phyloP scores from a whole-genome alignment of 2,888 invertebrate species.

The Dioctria rufipes region DNA sequence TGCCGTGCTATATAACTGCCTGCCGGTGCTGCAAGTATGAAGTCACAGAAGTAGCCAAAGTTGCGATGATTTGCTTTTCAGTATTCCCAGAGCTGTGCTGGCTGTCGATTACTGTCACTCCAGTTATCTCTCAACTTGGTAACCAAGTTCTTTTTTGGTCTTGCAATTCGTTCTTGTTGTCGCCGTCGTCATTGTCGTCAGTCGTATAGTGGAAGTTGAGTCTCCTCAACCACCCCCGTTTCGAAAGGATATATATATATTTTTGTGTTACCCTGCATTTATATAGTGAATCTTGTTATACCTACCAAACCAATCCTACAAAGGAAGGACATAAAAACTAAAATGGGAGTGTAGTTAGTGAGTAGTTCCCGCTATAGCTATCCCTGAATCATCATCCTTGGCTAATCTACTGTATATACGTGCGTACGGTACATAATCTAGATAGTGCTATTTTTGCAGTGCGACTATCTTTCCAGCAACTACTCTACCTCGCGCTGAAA shows the following conservation, averaged over 20 bases:
- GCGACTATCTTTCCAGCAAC: neutral
- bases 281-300: neutral
- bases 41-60: too few relatives aligned
- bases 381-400: neutral
- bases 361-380: neutral
- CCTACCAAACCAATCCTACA: too few relatives aligned
- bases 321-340: neutral
- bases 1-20: neutral
- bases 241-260: neutral
- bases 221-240: neutral
- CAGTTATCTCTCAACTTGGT: neutral
- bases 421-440: neutral
- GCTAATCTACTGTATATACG: neutral
- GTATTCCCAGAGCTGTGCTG: slow-evolving; percentile 22
- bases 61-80: neutral
- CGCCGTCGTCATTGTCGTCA: neutral
- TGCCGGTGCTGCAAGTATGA: neutral
- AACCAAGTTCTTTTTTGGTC: neutral
- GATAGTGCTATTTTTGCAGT: neutral
- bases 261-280: neutral
- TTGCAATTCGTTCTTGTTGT: neutral
- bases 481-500: neutral
- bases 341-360: slow-evolving; percentile 28
- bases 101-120: neutral
- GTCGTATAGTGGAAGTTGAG: neutral